Evolutionary conservation across 2,113 vertebrate species (phyloP).

Genomic region (Sceloporus tristichus): DNA sequence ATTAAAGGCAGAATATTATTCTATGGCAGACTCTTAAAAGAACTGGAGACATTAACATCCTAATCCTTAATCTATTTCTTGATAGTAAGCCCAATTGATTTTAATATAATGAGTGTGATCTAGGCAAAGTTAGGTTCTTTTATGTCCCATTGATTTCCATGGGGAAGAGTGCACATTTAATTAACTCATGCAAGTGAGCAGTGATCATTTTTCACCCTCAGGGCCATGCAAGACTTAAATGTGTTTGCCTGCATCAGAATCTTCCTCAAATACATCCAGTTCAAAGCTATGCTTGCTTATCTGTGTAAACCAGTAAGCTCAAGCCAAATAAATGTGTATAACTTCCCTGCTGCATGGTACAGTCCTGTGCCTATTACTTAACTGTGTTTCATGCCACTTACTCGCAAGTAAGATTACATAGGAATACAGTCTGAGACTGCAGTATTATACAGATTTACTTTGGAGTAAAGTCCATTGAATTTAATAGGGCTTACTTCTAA

Average conservation of each 20-base stretch:
- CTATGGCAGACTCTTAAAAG: background rate
- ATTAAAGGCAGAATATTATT: slow-evolving; percentile 9
- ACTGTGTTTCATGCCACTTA: background rate
- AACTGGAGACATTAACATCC: background rate
- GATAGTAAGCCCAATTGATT: slow-evolving; percentile 28
- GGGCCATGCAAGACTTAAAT: background rate
- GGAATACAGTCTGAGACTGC: background rate
- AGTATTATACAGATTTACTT: background rate
- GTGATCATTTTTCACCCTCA: background rate
- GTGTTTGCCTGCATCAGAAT: background rate
- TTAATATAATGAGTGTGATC: slow-evolving; percentile 19
- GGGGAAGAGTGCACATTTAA: slow-evolving; percentile 5
- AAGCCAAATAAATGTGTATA: background rate
- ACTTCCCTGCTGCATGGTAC: no score
- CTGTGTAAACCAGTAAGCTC: background rate
- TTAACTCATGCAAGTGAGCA: slow-evolving; percentile 20
- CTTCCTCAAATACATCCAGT: background rate
- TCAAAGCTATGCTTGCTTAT: background rate
- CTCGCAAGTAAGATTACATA: background rate
- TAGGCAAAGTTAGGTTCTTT: slow-evolving; percentile 16
- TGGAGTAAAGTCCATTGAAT: background rate
- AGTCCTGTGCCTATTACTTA: background rate
- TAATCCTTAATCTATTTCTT: slow-evolving; percentile 13
- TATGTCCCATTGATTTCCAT: slow-evolving; percentile 4
- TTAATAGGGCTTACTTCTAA: background rate